Percentiles rank a stretch among this genome's conserved stretches.
These are phyloP conservation scores for Leptodactylus fuscus DNA, from an alignment of 2,113 vertebrate species.

Conservation along the genomic window DNA sequence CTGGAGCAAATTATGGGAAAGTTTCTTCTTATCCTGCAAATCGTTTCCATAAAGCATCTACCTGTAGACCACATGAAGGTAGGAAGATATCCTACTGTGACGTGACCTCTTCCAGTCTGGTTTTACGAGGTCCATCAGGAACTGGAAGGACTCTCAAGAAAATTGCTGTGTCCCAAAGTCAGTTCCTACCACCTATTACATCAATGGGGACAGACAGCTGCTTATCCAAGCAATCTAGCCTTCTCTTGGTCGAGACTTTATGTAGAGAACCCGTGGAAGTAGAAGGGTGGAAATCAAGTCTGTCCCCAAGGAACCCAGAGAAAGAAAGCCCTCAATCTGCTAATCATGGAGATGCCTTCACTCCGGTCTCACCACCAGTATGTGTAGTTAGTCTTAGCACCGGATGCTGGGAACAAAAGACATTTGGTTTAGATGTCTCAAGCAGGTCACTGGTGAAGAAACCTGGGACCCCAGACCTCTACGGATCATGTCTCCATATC, in stretches of 20 bases:
- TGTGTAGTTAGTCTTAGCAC: neutral
- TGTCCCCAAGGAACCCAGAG: neutral
- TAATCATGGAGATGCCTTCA: neutral
- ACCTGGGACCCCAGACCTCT: slow-evolving; percentile 8
- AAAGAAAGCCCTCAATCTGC: slow-evolving; percentile 9
- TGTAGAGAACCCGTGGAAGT: neutral
- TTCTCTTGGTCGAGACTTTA: neutral
- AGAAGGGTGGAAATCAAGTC: neutral
- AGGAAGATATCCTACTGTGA: slow-evolving; percentile 9
- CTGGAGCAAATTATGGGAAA: slow-evolving; percentile 23
- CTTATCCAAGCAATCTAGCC: neutral
- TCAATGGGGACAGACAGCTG: neutral
- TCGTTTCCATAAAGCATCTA: slow-evolving; percentile 7
- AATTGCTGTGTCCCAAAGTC: slow-evolving; percentile 13
- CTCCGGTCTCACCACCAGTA: neutral
- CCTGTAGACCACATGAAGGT: slow-evolving; percentile 6
- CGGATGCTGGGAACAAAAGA: slow-evolving; percentile 21
- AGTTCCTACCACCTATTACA: slow-evolving; percentile 50
- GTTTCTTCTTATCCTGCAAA: slow-evolving; percentile 1
- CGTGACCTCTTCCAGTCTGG: neutral
- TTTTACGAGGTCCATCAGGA: neutral
- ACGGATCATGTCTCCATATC: slow-evolving; percentile 24
- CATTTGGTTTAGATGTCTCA: neutral
- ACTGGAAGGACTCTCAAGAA: slow-evolving; percentile 6
- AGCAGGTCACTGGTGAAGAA: neutral